Evolutionary conservation across 2,113 vertebrate genomes (phyloP).

Genomic region (Ibidorhyncha struthersii): DNA sequence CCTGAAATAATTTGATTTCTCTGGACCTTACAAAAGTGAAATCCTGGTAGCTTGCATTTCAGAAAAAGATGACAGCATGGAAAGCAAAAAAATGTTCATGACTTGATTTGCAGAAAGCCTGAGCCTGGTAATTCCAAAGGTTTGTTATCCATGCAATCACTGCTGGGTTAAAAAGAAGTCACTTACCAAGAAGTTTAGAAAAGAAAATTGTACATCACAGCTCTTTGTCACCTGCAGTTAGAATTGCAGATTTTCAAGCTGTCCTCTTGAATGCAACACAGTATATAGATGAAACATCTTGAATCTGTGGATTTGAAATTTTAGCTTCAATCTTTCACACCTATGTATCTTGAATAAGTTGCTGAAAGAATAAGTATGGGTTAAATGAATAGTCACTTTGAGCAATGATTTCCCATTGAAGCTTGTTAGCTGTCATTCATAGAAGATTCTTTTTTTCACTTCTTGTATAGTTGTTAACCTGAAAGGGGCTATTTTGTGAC

Average conservation of each 20-base stretch:
- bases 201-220: background rate
- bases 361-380: background rate
- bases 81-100: slow-evolving; percentile 23
- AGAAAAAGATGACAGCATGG: slow-evolving; percentile 17
- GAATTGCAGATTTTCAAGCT: background rate
- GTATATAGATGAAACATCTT: background rate
- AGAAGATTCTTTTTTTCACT: background rate
- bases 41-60: slow-evolving; percentile 40
- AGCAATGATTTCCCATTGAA: background rate
- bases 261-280: background rate
- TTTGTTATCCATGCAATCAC: background rate
- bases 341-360: background rate
- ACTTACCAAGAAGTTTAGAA: background rate
- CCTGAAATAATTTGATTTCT: background rate
- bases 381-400: background rate
- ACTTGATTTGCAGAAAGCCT: background rate
- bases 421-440: background rate
- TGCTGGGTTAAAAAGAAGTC: background rate
- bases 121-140: slow-evolving; percentile 20
- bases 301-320: background rate
- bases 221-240: background rate
- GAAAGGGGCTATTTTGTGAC: background rate
- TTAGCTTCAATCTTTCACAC: background rate
- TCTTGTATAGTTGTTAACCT: background rate
- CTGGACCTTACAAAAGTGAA: background rate